Base-by-base conservation (phyloP, 2,888 invertebrate species). In the Eurois occulta region DNA sequence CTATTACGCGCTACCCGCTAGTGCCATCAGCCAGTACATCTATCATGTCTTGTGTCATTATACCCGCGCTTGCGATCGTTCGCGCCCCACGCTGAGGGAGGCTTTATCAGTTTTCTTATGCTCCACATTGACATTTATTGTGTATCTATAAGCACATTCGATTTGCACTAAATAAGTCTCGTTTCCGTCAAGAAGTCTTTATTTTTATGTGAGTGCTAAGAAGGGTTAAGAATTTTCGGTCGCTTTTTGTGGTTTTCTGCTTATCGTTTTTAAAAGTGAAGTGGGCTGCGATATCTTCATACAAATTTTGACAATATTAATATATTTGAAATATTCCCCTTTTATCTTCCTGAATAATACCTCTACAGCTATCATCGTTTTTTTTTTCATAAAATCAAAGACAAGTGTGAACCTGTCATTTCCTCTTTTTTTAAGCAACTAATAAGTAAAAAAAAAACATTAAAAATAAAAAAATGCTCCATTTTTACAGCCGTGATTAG, bases 1-100 rank as follows among this genome's bases (percentile, higher is more conserved):
- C 75, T 85, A 85, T 88, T 85, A 86, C 64, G 77, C 69, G 75
- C 67, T 71, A 62, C 73, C 70, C 77, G 73, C 68, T 80, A 65
- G 79, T 83, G 75, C 87, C 80, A 83, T 86, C 83, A 88, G 71
- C 69, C 67, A 75, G 77, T 78, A 75, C 78, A 88, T 87, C 70
- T 83, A 77, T 88, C 87, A 87, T 80, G 73, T 72, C 68, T 62
- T 66, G 64, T 81, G 78, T 78, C 83, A 80, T 88, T 86, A 88
- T 73, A 74, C 62, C 65, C 73, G 74, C 52, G 74, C 72, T 48
- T 75, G 66, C 71, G 75, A 72, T 48, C 78, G 64, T 73, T 76
- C 77, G 73, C 78, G 73, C 81, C 77, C 81, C 67, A 28, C 75
- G 43, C 79, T 35, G 35, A 64, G 32, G 48, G 72, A 65, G 58